A percentile compares a stretch with the other conserved stretches of the same genome.
Evolutionary conservation across 2,888 invertebrate genomes (phyloP).

Genomic region (Apotomis capreana): DNA sequence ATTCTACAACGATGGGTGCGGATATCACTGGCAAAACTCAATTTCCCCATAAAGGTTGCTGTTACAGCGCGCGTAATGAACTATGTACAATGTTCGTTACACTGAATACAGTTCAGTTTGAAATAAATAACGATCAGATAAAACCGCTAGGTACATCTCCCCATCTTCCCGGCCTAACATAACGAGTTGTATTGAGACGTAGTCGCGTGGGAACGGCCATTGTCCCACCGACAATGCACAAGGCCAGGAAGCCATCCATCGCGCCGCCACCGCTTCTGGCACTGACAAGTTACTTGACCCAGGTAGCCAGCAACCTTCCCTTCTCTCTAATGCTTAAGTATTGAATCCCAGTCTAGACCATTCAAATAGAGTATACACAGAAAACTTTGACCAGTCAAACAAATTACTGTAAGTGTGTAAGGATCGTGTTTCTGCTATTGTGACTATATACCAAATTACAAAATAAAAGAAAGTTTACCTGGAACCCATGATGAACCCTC

Average conservation of each 20-base stretch:
- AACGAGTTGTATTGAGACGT: constrained; percentile 25
- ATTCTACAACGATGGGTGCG: too few species aligned
- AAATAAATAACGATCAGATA: constrained; percentile 38
- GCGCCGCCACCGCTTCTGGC: constrained; percentile 21
- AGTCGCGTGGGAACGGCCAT: constrained; percentile 34
- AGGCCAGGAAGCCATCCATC: constrained; percentile 37
- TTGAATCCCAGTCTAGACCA: too few species aligned
- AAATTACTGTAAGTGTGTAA: too few species aligned
- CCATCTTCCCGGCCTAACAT: constrained; percentile 21
- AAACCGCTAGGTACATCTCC: constrained; percentile 26
- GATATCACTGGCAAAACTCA: too few species aligned
- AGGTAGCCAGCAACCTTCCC: not conserved
- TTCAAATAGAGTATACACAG: too few species aligned
- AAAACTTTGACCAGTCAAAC: too few species aligned
- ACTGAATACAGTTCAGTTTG: not conserved
- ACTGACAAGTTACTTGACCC: constrained; percentile 33
- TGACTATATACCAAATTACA: not conserved
- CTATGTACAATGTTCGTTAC: too few species aligned
- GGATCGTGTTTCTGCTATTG: too few species aligned
- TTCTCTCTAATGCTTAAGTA: not conserved
- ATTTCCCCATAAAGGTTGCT: too few species aligned
- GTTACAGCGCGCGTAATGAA: too few species aligned
- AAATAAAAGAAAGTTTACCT: constrained; percentile 11
- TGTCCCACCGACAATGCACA: constrained; percentile 30
- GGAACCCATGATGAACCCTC: constrained; percentile 1